Evolutionary conservation across 2,888 invertebrate species (phyloP).

Genomic region (Drosophila borealis): DNA sequence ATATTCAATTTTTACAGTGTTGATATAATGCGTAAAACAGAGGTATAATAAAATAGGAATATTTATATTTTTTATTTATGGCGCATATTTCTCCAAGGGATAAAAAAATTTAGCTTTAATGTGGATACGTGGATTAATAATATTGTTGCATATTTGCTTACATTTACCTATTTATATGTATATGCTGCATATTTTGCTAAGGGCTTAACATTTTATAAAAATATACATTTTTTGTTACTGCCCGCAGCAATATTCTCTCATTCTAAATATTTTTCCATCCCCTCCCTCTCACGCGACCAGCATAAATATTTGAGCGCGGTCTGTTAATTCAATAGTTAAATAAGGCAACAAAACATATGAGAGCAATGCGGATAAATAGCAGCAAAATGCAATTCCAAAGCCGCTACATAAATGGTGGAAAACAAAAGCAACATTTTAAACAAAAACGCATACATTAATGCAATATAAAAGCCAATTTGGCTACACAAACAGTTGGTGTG

Average conservation of each 20-base stretch:
- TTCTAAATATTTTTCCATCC: neutral
- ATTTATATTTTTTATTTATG: too few species aligned
- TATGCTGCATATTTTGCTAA: neutral
- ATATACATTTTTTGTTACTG: neutral
- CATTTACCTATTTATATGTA: neutral
- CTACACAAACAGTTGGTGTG: conserved; percentile 7
- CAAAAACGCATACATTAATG: conserved; percentile 56
- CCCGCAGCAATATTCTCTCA: neutral
- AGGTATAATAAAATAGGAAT: too few species aligned
- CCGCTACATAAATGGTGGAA: conserved; percentile 28
- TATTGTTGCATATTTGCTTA: conserved; percentile 5
- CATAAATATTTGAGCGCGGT: conserved; percentile 15
- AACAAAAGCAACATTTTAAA: conserved; percentile 48
- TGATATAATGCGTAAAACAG: too few species aligned
- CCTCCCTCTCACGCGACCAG: neutral
- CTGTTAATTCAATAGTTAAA: conserved; percentile 30
- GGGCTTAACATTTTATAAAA: neutral
- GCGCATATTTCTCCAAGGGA: too few species aligned
- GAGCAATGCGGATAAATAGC: conserved; percentile 16
- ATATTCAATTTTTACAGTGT: neutral
- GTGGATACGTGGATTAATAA: too few species aligned
- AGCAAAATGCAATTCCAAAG: conserved; percentile 25
- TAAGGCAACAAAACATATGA: conserved; percentile 21
- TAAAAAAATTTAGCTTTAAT: too few species aligned
- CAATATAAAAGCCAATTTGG: conserved; percentile 48